A percentile compares a stretch with the other conserved stretches of the same genome.
phyloP scores from a whole-genome alignment of 2,888 invertebrate species.

The Myopa tessellatipennis region DNA sequence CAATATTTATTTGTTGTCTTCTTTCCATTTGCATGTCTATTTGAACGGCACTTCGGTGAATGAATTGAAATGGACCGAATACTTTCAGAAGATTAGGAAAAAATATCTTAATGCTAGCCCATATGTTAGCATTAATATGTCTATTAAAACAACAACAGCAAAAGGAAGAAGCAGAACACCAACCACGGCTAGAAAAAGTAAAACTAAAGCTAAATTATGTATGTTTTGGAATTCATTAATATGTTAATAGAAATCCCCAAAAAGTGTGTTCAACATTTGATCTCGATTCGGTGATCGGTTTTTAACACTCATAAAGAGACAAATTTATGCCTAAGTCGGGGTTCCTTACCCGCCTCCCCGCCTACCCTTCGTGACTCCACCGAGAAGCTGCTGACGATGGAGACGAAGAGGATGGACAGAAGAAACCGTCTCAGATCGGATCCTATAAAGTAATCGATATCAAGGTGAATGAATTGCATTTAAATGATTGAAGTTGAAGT shows the following conservation, averaged over 20 bases:
- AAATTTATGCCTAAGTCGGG: background rate
- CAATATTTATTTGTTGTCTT: background rate
- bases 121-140: slow-evolving; percentile 27
- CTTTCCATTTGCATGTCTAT: background rate
- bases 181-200: slow-evolving; percentile 26
- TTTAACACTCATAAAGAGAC: background rate
- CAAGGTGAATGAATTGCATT: no score
- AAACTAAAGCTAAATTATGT: slow-evolving; percentile 40
- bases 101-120: background rate
- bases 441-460: no score
- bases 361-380: no score
- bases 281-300: background rate
- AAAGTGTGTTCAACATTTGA: background rate
- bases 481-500: no score
- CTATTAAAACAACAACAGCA: background rate
- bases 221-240: background rate
- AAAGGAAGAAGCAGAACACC: slow-evolving; percentile 39
- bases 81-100: background rate
- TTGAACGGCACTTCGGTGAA: slow-evolving; percentile 5
- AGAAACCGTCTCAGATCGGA: no score
- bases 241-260: slow-evolving; percentile 2
- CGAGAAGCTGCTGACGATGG: no score
- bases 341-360: no score
- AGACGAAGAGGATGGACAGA: background rate
- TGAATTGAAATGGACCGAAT: background rate